A percentile compares a stretch with the other conserved stretches of the same genome.
Conservation (phyloP, 2,888 invertebrate genomes). For the Autographa pulchrina region DNA sequence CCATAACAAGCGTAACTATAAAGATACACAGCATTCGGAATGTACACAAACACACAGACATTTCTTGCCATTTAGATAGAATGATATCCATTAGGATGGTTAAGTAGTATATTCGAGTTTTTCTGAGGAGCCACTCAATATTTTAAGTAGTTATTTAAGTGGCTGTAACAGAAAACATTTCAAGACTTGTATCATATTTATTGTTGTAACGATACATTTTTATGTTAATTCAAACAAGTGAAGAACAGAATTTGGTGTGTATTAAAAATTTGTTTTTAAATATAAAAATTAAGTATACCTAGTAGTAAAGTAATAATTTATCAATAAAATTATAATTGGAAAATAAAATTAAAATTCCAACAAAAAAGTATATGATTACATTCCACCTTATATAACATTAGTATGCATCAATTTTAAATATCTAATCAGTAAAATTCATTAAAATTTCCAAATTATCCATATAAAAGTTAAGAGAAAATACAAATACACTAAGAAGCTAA, state of each 20-base stretch:
- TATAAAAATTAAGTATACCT: no score
- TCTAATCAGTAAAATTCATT: not conserved
- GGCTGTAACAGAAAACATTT: not conserved
- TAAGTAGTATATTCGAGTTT: constrained; percentile 8
- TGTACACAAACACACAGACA: not conserved
- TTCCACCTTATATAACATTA: no score
- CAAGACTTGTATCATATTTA: not conserved
- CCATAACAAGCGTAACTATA: not conserved
- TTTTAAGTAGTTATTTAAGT: constrained; percentile 1
- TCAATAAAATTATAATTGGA: no score
- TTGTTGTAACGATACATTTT: not conserved
- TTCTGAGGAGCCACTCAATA: constrained; percentile 9
- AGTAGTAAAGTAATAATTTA: no score
- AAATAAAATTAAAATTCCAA: no score
- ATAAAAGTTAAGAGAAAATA: constrained; percentile 30
- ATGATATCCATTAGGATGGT: constrained; percentile 10
- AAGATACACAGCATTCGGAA: not conserved
- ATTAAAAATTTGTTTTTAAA: not conserved
- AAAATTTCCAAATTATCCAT: no score
- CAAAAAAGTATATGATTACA: no score
- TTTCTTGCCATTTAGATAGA: constrained; percentile 7
- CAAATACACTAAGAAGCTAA: constrained; percentile 26
- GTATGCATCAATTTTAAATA: no score
- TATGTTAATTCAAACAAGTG: not conserved
- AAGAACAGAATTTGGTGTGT: not conserved